phyloP scores from a whole-genome alignment of 2,797 vertebrate species.

The Squalus acanthias region DNA sequence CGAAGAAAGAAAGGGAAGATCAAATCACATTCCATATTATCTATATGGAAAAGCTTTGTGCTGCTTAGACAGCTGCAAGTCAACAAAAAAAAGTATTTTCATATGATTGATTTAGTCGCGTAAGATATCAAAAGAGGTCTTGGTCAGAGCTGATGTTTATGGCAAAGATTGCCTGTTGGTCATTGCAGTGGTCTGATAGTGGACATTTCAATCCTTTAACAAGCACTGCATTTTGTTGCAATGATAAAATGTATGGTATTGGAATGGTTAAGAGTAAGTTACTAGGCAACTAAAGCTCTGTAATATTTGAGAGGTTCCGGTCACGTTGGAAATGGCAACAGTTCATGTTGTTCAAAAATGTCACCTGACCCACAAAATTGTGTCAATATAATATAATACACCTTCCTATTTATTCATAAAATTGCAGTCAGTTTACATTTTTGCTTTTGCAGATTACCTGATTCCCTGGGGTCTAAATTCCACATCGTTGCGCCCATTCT shows the following conservation, averaged over 20 bases:
- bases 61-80: constrained; percentile 46
- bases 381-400: neutral
- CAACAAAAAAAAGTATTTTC: constrained; percentile 50
- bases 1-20: constrained; percentile 43
- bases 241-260: neutral
- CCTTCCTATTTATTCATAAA: neutral
- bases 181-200: neutral
- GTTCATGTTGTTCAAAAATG: neutral
- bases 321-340: neutral
- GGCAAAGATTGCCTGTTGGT: neutral
- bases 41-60: constrained; percentile 46
- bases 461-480: neutral
- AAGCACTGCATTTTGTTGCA: neutral
- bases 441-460: neutral
- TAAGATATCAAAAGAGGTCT: constrained; percentile 48
- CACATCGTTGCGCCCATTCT: no score
- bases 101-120: constrained; percentile 45
- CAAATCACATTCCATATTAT: constrained; percentile 51
- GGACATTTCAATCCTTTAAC: neutral
- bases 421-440: neutral
- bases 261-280: neutral
- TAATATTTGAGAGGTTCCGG: neutral
- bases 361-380: neutral
- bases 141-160: constrained; percentile 42
- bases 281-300: neutral